These are phyloP conservation scores for Trematomus loennbergii DNA, from an alignment of 2,113 vertebrate genomes.

Conservation along the genomic window DNA sequence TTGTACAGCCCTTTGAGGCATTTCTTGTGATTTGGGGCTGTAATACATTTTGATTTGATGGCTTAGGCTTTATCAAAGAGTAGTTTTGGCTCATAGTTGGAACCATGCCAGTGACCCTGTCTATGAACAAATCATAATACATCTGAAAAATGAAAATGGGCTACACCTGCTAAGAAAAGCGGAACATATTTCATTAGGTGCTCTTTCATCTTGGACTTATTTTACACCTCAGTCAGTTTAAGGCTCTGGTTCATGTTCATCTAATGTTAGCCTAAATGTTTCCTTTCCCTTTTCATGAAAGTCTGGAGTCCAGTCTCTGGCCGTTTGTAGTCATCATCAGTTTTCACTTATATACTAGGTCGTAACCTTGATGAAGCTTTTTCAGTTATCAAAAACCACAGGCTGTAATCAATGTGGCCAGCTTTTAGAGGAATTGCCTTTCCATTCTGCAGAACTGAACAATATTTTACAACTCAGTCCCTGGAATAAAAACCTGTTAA, in stretches of 20 bases:
- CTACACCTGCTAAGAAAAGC: constrained; percentile 60
- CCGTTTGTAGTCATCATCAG: constrained; percentile 12
- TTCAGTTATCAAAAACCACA: constrained; percentile 41
- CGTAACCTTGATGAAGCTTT: constrained; percentile 10
- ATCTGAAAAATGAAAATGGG: constrained; percentile 66
- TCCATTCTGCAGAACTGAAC: background rate
- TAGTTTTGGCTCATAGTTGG: constrained; percentile 41
- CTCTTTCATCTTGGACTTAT: constrained; percentile 66
- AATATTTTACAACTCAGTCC: background rate
- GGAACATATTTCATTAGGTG: constrained; percentile 54
- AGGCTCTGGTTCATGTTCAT: constrained; percentile 67
- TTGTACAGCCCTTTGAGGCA: too few species aligned
- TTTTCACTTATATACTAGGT: constrained; percentile 38
- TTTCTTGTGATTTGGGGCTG: too few species aligned
- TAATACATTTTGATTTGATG: background rate
- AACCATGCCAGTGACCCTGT: constrained; percentile 36
- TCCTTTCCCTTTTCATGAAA: constrained; percentile 33
- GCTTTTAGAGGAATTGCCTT: background rate
- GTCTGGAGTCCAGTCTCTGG: constrained; percentile 35
- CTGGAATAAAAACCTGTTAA: background rate
- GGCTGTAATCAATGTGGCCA: constrained; percentile 6
- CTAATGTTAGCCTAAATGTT: constrained; percentile 30
- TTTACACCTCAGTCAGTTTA: constrained; percentile 56
- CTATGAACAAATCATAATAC: constrained; percentile 33
- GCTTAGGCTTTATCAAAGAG: constrained; percentile 10